Evolutionary conservation across 2,113 vertebrate genomes (phyloP).

Genomic region (Oreochromis aureus): DNA sequence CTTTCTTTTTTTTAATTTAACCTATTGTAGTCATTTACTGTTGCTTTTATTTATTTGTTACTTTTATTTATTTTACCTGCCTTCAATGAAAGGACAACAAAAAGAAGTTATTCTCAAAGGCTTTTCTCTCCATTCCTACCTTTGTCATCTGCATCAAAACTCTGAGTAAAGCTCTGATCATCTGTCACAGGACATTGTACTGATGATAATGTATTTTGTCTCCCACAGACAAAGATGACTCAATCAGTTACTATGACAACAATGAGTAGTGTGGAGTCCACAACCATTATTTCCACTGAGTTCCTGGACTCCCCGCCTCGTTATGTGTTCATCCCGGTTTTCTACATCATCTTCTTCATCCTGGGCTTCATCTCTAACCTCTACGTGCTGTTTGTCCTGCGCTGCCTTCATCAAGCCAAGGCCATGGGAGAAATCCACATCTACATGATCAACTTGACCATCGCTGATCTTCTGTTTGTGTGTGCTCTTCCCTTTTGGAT

Average conservation of each 20-base stretch:
- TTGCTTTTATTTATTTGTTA: background rate
- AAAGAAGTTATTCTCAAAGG: background rate
- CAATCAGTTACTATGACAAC: background rate
- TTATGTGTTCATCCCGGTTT: slow-evolving; percentile 80
- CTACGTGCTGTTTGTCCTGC: slow-evolving; percentile 86
- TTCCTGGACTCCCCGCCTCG: slow-evolving; percentile 87
- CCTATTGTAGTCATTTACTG: background rate
- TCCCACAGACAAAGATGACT: background rate
- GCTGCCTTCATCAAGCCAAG: slow-evolving; percentile 70
- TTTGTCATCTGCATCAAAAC: background rate
- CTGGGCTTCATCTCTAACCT: slow-evolving; percentile 81
- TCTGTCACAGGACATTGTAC: background rate
- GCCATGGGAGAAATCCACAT: slow-evolving; percentile 51
- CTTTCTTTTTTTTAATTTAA: background rate
- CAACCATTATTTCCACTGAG: background rate
- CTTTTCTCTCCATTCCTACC: background rate
- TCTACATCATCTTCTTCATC: slow-evolving; percentile 83
- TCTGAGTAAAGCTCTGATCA: background rate
- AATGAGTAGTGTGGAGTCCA: too few relatives aligned
- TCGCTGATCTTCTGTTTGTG: too few relatives aligned
- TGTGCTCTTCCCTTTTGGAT: too few relatives aligned
- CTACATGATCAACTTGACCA: too few relatives aligned
- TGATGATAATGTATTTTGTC: background rate
- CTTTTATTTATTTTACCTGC: background rate
- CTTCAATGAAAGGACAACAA: background rate